Conservation (phyloP, 2,113 vertebrate genomes). For the Hassar affinis region DNA sequence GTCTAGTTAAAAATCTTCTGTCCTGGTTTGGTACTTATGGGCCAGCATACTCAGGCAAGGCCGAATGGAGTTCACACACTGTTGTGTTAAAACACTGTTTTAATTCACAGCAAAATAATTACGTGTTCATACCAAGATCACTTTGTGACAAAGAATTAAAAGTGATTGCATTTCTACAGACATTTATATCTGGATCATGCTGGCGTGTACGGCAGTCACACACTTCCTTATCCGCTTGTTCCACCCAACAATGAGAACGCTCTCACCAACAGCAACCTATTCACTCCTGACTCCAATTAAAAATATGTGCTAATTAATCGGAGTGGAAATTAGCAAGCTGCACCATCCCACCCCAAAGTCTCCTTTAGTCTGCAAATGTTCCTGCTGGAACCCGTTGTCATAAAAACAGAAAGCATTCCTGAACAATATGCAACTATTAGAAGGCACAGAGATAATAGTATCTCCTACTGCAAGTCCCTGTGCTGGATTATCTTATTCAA, state of each 20-base stretch:
- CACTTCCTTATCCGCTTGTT: constrained; percentile 38
- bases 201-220: neutral
- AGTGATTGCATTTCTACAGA: neutral
- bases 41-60: neutral
- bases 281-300: constrained; percentile 37
- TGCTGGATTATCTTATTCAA: neutral
- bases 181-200: constrained; percentile 6
- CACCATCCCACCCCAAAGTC: constrained; percentile 5
- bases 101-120: neutral
- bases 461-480: constrained; percentile 20
- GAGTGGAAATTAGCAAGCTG: constrained; percentile 39
- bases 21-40: neutral
- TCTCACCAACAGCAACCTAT: constrained; percentile 2
- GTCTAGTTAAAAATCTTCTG: neutral
- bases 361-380: constrained; percentile 15
- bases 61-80: neutral
- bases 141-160: neutral
- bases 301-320: constrained; percentile 38
- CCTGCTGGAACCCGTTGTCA: constrained; percentile 11
- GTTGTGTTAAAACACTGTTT: no score
- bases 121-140: neutral
- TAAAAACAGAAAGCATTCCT: neutral
- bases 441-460: constrained; percentile 28
- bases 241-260: constrained; percentile 23
- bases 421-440: neutral